Evolutionary conservation across 2,797 vertebrate genomes (phyloP).

Genomic region (Rhincodon typus): DNA sequence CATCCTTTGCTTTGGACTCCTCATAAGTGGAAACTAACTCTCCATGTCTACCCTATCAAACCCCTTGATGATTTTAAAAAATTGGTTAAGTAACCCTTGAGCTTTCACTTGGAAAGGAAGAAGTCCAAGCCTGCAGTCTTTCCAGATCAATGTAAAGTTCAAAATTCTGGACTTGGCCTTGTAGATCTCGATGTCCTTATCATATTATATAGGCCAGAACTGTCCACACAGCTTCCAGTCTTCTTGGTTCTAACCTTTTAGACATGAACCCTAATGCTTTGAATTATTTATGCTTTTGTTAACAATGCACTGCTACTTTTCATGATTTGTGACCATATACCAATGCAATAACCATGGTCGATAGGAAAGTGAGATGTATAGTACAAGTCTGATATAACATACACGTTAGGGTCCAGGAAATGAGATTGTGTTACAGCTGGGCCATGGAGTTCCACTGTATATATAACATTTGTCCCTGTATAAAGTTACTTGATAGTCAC

Average conservation of each 20-base stretch:
- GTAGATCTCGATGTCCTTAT: neutral
- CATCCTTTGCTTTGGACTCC: neutral
- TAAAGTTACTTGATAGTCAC: too few species aligned
- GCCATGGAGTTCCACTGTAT: too few species aligned
- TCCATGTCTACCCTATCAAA: neutral
- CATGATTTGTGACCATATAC: neutral
- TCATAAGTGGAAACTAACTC: neutral
- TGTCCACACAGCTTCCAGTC: too few species aligned
- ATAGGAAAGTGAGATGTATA: neutral
- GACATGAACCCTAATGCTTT: neutral
- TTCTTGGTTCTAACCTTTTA: neutral
- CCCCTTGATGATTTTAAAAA: neutral
- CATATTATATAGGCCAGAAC: neutral
- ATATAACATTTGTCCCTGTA: too few species aligned
- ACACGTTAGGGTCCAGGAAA: too few species aligned
- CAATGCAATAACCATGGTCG: neutral
- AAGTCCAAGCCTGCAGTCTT: neutral
- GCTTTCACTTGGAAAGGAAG: neutral
- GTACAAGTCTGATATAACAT: too few species aligned
- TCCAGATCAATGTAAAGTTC: neutral
- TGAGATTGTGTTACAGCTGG: too few species aligned
- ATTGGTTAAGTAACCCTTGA: too few species aligned
- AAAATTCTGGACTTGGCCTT: neutral
- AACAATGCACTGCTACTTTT: neutral
- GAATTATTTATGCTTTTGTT: neutral